A percentile compares a stretch with the other conserved stretches of the same genome.
Conservation (phyloP, 2,797 vertebrate genomes). For the Tragelaphus eurycerus region DNA sequence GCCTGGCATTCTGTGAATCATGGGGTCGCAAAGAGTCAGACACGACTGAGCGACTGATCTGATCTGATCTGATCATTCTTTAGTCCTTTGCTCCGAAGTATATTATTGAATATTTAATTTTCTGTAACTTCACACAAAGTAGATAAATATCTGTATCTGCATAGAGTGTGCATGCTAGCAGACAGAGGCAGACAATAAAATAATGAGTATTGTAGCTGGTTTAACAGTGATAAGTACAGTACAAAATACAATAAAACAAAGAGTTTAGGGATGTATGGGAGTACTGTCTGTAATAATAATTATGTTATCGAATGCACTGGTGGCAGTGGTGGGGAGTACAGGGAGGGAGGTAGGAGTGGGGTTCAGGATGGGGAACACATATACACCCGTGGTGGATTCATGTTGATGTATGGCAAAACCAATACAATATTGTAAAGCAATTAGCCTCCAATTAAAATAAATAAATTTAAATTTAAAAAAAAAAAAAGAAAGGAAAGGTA, state of each 20-base stretch:
- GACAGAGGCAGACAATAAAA: neutral
- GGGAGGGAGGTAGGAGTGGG: too few species aligned
- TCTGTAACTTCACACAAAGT: neutral
- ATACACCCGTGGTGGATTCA: too few species aligned
- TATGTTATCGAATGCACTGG: neutral
- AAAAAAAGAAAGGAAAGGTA: neutral
- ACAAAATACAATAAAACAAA: neutral
- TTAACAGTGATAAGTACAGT: neutral
- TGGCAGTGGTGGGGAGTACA: accelerated
- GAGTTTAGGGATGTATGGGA: neutral
- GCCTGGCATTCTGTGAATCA: too few species aligned
- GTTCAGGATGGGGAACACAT: too few species aligned
- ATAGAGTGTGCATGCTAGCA: neutral
- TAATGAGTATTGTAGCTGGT: neutral
- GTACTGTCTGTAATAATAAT: neutral
- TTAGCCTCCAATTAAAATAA: too few species aligned
- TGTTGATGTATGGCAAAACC: too few species aligned
- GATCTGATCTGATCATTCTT: neutral
- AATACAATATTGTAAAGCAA: too few species aligned
- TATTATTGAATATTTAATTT: neutral
- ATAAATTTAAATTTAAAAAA: too few species aligned
- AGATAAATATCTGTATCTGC: neutral
- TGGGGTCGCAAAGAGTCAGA: too few species aligned
- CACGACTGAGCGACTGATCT: too few species aligned
- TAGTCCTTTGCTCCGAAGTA: neutral